phyloP scores from a whole-genome alignment of 2,888 invertebrate species.

The Lasioglossum figueresi region DNA sequence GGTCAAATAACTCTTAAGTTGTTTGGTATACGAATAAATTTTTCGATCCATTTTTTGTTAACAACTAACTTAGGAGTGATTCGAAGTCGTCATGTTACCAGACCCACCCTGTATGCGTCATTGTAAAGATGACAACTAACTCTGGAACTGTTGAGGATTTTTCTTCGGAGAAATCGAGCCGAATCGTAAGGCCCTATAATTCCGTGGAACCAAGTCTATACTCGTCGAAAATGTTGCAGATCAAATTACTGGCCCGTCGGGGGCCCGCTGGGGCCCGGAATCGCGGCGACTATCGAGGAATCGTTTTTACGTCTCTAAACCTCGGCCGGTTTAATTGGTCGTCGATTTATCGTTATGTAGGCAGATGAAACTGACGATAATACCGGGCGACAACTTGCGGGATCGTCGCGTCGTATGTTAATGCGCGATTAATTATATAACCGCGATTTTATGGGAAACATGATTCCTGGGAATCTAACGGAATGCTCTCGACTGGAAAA shows the following conservation, averaged over 20 bases:
- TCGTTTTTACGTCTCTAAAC: slow-evolving; percentile 49
- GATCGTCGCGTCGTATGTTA: slow-evolving; percentile 25
- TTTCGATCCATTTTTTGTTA: no score
- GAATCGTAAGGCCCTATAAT: slow-evolving; percentile 65
- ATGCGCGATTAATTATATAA: slow-evolving; percentile 43
- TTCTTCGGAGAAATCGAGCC: slow-evolving; percentile 65
- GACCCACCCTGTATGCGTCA: no score
- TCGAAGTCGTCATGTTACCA: no score
- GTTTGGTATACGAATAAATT: no score
- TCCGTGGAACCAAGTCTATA: slow-evolving; percentile 50
- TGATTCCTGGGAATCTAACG: slow-evolving; percentile 24
- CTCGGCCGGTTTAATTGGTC: slow-evolving; percentile 48
- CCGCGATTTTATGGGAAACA: slow-evolving; percentile 23
- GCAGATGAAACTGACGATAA: slow-evolving; percentile 35
- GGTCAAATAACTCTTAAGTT: no score
- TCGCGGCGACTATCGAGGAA: slow-evolving; percentile 41
- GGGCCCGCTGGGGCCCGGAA: slow-evolving; percentile 24
- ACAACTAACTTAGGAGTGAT: no score
- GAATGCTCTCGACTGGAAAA: neutral
- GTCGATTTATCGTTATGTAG: slow-evolving; percentile 43
- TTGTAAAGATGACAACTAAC: neutral
- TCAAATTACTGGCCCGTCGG: slow-evolving; percentile 60
- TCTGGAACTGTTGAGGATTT: slow-evolving; percentile 26
- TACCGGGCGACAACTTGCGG: slow-evolving; percentile 16
- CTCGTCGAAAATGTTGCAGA: slow-evolving; percentile 51